Base-by-base conservation (phyloP, 2,888 invertebrate species). In the Alsophila aescularia region DNA sequence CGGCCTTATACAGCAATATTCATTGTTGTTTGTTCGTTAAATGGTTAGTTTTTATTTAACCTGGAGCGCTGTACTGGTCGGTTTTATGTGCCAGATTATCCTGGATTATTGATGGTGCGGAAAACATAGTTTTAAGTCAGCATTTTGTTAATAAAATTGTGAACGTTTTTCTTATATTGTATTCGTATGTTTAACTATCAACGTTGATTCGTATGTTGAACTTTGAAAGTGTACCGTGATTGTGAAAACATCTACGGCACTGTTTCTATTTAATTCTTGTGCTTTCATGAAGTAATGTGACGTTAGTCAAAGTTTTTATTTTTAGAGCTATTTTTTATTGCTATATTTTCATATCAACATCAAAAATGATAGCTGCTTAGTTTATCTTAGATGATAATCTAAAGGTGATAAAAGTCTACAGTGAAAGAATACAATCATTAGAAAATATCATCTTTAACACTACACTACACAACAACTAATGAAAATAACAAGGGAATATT, bases 1-100 rank as follows among this genome's bases (percentile, higher is more conserved):
- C 55, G 60, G 63, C 64, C 66, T 70, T 67, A 70, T 72, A 73
- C 50, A 56, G 62, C 67, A 64, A 67, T 69, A 73, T 75, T 70
- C 68, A 73, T 71, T 66, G 74, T 60, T 64, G 61, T 66, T 73
- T 66, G 71, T 69, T 63, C 44, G 60, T 44, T 14, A 41, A 60
- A 57, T 32, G 51, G 53, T 37, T 58, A 52, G 51, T 55, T 58
- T 60, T 32, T 29, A 29, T 55, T 48, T 45, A 50, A 42, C 12
- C n/a, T 16, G 15, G 40, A 50, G n/a, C 12, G 10, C 9, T 3
- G 29, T 31, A 1, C 27, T 21, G 16, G 21, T 16, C 16, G 15
- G 27, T 32, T 56, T 41, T 47, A 56, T 56, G 37, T 37, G 21
- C 24, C 32, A 45, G 44, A 50, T 52, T 44, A 58, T 58, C 43